Percentiles rank a stretch among this genome's conserved stretches.
Evolutionary conservation across 2,888 invertebrate genomes (phyloP).

Genomic region (Drosophila infuscata): DNA sequence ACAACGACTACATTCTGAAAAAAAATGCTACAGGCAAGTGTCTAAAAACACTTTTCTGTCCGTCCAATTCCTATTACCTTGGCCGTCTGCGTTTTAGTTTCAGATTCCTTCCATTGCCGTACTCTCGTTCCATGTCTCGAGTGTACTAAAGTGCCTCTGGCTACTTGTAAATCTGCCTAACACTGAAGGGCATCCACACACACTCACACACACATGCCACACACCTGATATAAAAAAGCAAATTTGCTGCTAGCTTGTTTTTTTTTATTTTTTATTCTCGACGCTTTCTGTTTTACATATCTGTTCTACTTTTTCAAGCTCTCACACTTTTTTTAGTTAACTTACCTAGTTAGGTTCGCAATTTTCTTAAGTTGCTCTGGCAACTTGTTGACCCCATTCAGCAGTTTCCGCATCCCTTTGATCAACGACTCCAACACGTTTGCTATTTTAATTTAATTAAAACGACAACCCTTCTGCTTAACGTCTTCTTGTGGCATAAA

Average conservation of each 20-base stretch:
- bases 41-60: conserved; percentile 59
- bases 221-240: conserved; percentile 6
- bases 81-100: conserved; percentile 22
- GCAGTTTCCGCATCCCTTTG: conserved; percentile 24
- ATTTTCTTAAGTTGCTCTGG: conserved; percentile 53
- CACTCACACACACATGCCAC: neutral
- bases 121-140: conserved; percentile 59
- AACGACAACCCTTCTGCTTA: conserved; percentile 26
- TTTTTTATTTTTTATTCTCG: conserved; percentile 22
- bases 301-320: neutral
- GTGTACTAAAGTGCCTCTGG: conserved; percentile 69
- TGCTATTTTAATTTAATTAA: conserved; percentile 65
- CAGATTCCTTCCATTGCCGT: conserved; percentile 1
- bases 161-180: conserved; percentile 61
- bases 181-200: conserved; percentile 15
- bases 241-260: conserved; percentile 9
- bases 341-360: conserved; percentile 61
- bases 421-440: conserved; percentile 23
- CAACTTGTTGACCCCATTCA: conserved; percentile 64
- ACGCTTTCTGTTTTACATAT: conserved; percentile 12
- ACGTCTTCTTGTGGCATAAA: conserved; percentile 5
- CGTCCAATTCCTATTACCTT: conserved; percentile 23
- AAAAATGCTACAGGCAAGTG: conserved; percentile 43
- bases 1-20: conserved; percentile 14
- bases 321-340: neutral